Percentiles rank a stretch among this genome's conserved stretches.
These are phyloP conservation scores for Meiosimyza platycephala DNA, from an alignment of 2,888 invertebrate genomes.

Conservation along the genomic window DNA sequence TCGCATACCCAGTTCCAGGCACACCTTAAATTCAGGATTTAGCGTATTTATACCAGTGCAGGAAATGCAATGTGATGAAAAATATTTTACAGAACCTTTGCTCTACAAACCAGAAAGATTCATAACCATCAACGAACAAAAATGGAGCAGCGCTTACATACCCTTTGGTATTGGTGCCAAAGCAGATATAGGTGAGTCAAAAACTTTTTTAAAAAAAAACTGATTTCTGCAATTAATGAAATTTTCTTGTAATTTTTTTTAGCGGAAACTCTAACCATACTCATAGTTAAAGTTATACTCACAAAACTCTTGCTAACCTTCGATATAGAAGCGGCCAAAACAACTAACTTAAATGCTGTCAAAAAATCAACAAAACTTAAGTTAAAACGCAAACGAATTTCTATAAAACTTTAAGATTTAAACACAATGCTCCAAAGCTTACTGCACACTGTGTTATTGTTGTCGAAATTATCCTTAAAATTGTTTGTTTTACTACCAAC, in stretches of 20 bases:
- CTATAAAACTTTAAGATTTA: slow-evolving; percentile 5
- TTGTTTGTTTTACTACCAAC: neutral
- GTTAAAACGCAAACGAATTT: slow-evolving; percentile 6
- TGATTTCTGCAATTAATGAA: neutral
- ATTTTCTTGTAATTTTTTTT: neutral
- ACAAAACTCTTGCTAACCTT: slow-evolving; percentile 58
- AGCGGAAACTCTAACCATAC: neutral
- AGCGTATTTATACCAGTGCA: slow-evolving; percentile 63
- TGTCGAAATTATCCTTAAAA: neutral
- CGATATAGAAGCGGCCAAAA: slow-evolving; percentile 51
- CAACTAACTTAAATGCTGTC: neutral
- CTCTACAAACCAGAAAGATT: slow-evolving; percentile 68
- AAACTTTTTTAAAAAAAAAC: neutral
- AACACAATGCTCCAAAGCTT: slow-evolving; percentile 37
- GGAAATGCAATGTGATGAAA: slow-evolving; percentile 66
- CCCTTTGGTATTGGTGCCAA: slow-evolving; percentile 66
- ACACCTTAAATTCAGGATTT: slow-evolving; percentile 62
- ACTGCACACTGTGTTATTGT: slow-evolving; percentile 17
- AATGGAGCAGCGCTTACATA: slow-evolving; percentile 53
- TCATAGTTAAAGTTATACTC: slow-evolving; percentile 59
- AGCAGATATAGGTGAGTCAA: slow-evolving; percentile 63
- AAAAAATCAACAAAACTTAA: slow-evolving; percentile 13
- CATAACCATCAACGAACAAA: slow-evolving; percentile 51
- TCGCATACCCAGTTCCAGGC: slow-evolving; percentile 58
- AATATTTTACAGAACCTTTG: slow-evolving; percentile 65